Evolutionary conservation across 2,113 vertebrate genomes (phyloP).

Genomic region (Cephalopholis sonnerati): DNA sequence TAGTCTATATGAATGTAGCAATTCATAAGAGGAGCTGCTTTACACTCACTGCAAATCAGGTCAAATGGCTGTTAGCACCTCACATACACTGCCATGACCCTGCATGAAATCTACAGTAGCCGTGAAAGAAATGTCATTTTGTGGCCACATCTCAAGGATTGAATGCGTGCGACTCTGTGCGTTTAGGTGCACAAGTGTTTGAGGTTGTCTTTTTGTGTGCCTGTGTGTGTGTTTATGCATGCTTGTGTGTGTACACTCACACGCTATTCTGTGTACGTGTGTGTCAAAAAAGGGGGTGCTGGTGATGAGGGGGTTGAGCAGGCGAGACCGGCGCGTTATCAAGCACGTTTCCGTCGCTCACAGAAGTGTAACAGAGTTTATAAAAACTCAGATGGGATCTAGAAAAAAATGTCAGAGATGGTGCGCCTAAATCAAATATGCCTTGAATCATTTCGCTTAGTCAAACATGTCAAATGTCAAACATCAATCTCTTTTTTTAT

Average conservation of each 20-base stretch:
- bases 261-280: too few relatives aligned
- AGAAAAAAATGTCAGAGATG: constrained; percentile 23
- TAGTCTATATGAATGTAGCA: background rate
- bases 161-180: constrained; percentile 3
- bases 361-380: constrained; percentile 48
- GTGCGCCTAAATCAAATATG: background rate
- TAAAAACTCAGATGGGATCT: constrained; percentile 46
- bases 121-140: constrained; percentile 25
- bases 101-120: constrained; percentile 20
- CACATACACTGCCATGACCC: constrained; percentile 26
- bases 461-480: background rate
- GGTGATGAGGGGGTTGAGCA: constrained; percentile 43
- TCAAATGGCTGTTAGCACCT: constrained; percentile 42
- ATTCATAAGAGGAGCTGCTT: constrained; percentile 1
- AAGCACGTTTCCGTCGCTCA: constrained; percentile 24
- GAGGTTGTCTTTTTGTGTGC: background rate
- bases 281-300: constrained; percentile 1
- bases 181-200: constrained; percentile 14
- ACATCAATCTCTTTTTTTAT: background rate
- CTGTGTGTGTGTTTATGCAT: background rate
- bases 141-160: background rate
- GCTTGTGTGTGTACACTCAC: background rate
- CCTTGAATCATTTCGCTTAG: background rate
- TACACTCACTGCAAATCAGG: constrained; percentile 31
- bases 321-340: constrained; percentile 36